phyloP scores from a whole-genome alignment of 2,888 invertebrate species.

The Acrobasis suavella region DNA sequence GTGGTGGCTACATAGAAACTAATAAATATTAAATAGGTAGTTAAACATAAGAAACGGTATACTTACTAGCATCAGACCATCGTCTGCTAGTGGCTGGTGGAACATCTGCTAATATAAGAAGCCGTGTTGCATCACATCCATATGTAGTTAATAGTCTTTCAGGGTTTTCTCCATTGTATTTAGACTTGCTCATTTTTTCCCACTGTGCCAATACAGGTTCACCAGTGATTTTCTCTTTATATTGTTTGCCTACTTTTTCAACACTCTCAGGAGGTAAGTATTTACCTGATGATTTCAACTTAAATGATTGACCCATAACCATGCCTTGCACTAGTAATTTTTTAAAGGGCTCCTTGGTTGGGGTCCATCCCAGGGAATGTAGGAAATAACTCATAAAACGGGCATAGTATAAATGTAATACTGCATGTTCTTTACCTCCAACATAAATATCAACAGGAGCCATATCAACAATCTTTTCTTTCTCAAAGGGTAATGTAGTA shows the following conservation, averaged over 20 bases:
- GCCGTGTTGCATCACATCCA: slow-evolving; percentile 94
- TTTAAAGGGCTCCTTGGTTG: slow-evolving; percentile 93
- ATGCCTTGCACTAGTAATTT: slow-evolving; percentile 97
- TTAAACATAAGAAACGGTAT: slow-evolving; percentile 18
- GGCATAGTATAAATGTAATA: slow-evolving; percentile 97
- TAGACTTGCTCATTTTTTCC: slow-evolving; percentile 99
- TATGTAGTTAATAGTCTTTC: slow-evolving; percentile 88
- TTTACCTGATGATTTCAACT: slow-evolving; percentile 88
- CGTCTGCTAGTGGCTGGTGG: slow-evolving; percentile 94
- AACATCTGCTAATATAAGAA: slow-evolving; percentile 94
- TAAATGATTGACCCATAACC: slow-evolving; percentile 93
- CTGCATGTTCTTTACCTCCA: slow-evolving; percentile 98
- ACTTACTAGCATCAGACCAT: slow-evolving; percentile 93
- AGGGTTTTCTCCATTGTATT: slow-evolving; percentile 98
- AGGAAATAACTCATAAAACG: slow-evolving; percentile 97
- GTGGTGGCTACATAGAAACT: too few species aligned
- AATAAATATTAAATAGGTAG: background rate
- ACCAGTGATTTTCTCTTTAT: slow-evolving; percentile 84
- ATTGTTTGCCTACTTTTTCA: slow-evolving; percentile 82
- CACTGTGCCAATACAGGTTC: slow-evolving; percentile 87
- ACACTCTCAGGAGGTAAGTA: slow-evolving; percentile 88
- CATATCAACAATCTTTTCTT: slow-evolving; percentile 73
- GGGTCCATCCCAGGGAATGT: slow-evolving; percentile 88
- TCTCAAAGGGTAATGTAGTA: slow-evolving; percentile 85
- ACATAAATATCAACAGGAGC: slow-evolving; percentile 98